phyloP scores from a whole-genome alignment of 2,888 invertebrate species.

The Rotaria socialis region DNA sequence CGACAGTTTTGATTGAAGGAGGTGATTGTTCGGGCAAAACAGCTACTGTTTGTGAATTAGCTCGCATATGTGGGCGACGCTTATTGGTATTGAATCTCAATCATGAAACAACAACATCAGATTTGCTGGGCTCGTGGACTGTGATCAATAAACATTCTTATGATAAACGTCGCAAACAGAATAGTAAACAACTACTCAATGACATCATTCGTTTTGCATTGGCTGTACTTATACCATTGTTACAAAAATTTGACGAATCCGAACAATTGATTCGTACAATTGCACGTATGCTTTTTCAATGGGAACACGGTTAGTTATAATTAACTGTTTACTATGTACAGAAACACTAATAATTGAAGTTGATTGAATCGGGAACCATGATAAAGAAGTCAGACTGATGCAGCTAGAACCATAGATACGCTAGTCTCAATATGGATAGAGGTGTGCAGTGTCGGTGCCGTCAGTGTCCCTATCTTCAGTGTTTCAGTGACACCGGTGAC shows the following conservation, averaged over 20 bases:
- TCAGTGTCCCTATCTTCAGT: too few relatives aligned
- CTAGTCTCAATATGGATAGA: too few relatives aligned
- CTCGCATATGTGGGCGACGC: slow-evolving; percentile 65
- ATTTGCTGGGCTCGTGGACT: slow-evolving; percentile 71
- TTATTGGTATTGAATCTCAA: slow-evolving; percentile 94
- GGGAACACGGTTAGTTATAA: not conserved
- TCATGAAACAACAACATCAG: slow-evolving; percentile 93
- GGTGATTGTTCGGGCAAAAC: not conserved
- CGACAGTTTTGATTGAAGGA: not conserved
- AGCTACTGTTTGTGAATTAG: not conserved
- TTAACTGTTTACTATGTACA: too few relatives aligned
- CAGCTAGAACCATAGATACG: too few relatives aligned
- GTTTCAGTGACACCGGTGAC: too few relatives aligned
- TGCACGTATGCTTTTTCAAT: not conserved
- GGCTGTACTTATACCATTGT: not conserved
- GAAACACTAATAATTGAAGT: too few relatives aligned
- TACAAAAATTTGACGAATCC: not conserved
- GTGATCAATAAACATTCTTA: not conserved
- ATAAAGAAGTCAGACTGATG: too few relatives aligned
- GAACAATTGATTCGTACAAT: not conserved
- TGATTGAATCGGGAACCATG: too few relatives aligned
- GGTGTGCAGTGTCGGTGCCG: too few relatives aligned
- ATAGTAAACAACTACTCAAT: not conserved
- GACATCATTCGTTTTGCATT: not conserved
- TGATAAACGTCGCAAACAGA: not conserved